A percentile compares a stretch with the other conserved stretches of the same genome.
These are phyloP conservation scores for Dallia pectoralis DNA, from an alignment of 2,797 vertebrate genomes.

Conservation along the genomic window DNA sequence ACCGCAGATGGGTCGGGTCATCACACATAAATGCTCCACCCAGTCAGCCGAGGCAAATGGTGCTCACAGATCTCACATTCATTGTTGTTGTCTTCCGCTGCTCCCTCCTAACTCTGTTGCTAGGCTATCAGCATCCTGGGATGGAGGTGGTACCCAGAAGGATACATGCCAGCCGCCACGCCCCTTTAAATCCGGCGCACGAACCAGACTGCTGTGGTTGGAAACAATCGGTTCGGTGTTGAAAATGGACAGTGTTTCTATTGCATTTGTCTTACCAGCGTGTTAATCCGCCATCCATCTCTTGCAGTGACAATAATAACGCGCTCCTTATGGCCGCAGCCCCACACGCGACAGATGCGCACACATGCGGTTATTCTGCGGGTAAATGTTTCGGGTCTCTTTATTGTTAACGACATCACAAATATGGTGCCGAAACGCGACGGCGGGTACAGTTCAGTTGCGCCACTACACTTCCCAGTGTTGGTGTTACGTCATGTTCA, in stretches of 20 bases:
- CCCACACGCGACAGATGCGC: conserved; percentile 41
- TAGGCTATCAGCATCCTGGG: conserved; percentile 68
- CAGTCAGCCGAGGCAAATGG: conserved; percentile 2
- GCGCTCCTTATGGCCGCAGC: conserved; percentile 44
- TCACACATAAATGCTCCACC: neutral
- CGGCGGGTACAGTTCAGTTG: conserved; percentile 73
- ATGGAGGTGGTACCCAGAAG: conserved; percentile 59
- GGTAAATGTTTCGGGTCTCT: conserved; percentile 45
- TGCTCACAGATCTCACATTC: conserved; percentile 50
- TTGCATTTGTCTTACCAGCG: conserved; percentile 56
- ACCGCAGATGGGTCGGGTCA: conserved; percentile 10
- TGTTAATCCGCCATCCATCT: conserved; percentile 69
- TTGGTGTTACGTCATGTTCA: conserved; percentile 70
- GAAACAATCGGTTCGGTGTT: conserved; percentile 13
- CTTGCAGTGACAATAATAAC: conserved; percentile 29
- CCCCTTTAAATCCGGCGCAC: conserved; percentile 58
- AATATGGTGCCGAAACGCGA: conserved; percentile 59
- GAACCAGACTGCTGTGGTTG: conserved; percentile 30
- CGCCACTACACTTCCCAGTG: conserved; percentile 77
- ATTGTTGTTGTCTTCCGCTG: conserved; percentile 55
- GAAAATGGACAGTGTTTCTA: conserved; percentile 17
- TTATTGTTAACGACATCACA: conserved; percentile 63
- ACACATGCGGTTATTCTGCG: conserved; percentile 27
- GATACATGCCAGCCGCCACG: conserved; percentile 57
- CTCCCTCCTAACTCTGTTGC: conserved; percentile 59